Evolutionary conservation across 2,888 invertebrate species (phyloP).

Genomic region (Ormyrus rosae): DNA sequence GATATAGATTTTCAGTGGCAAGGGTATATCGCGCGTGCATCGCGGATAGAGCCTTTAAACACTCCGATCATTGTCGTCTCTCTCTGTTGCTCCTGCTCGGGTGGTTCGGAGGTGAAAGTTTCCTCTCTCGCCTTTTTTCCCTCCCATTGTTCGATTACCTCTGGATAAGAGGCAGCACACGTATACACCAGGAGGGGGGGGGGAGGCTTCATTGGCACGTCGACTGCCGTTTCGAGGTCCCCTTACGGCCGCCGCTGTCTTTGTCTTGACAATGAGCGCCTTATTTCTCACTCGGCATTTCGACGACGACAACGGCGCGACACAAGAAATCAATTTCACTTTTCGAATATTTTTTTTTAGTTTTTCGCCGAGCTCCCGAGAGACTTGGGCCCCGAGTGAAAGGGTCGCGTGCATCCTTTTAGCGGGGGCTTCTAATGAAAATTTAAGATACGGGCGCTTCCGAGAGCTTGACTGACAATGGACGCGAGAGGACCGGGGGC

Average conservation of each 20-base stretch:
- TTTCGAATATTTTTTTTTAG: neutral
- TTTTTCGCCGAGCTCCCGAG: constrained; percentile 3
- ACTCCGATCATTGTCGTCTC: constrained; percentile 51
- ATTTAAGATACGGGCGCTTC: constrained; percentile 35
- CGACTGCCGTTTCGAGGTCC: constrained; percentile 3
- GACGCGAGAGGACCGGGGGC: neutral
- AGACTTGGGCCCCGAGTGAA: constrained; percentile 16
- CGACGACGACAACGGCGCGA: constrained; percentile 11
- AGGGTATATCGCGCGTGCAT: constrained; percentile 55
- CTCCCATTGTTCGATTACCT: constrained; percentile 21
- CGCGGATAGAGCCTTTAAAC: constrained; percentile 52
- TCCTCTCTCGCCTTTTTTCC: constrained; percentile 19
- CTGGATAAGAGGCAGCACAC: neutral
- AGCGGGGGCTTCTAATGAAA: constrained; percentile 36
- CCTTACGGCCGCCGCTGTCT: neutral
- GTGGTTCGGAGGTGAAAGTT: constrained; percentile 47
- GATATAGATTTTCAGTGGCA: constrained; percentile 53
- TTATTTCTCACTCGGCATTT: constrained; percentile 25
- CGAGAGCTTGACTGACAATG: neutral
- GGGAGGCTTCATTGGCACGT: constrained; percentile 51
- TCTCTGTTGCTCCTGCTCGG: neutral
- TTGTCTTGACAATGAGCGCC: constrained; percentile 24
- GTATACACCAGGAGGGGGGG: neutral
- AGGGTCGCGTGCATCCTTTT: constrained; percentile 26
- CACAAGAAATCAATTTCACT: constrained; percentile 51